Evolutionary conservation across 1,140 invertebrate genomes (phyloP).

Genomic region (Magallana angulata): DNA sequence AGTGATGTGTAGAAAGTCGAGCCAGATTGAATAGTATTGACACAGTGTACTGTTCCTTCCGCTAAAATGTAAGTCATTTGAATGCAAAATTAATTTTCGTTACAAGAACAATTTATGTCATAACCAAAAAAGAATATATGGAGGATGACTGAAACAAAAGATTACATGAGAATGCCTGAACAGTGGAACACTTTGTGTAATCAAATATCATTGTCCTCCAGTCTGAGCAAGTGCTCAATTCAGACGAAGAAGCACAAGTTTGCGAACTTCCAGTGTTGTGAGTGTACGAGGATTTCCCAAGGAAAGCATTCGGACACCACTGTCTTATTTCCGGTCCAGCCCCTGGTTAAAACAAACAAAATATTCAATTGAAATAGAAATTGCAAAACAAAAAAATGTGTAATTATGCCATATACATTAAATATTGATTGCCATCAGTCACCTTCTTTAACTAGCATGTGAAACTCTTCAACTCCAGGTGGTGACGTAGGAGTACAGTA

Average conservation of each 20-base stretch:
- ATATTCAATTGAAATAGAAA: not conserved
- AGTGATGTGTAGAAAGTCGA: slow-evolving; percentile 26
- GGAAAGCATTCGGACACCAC: slow-evolving; percentile 44
- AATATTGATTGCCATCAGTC: not conserved
- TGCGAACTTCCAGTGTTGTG: slow-evolving; percentile 36
- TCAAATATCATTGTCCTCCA: slow-evolving; percentile 52
- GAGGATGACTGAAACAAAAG: not conserved
- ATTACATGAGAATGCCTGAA: slow-evolving; percentile 55
- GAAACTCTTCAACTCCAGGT: slow-evolving; percentile 49
- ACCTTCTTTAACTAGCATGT: slow-evolving; percentile 55
- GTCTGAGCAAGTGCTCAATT: slow-evolving; percentile 45
- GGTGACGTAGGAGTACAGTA: slow-evolving; percentile 43
- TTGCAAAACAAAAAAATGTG: not conserved
- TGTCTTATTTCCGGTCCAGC: slow-evolving; percentile 39
- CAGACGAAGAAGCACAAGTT: slow-evolving; percentile 43
- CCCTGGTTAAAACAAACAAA: slow-evolving; percentile 31
- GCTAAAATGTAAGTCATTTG: slow-evolving; percentile 6
- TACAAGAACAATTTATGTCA: not conserved
- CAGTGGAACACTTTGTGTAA: slow-evolving; percentile 50
- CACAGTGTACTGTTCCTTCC: slow-evolving; percentile 43
- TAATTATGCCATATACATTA: not conserved
- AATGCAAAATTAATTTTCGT: not conserved
- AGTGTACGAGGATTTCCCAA: slow-evolving; percentile 45
- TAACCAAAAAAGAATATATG: not conserved
- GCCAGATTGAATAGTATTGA: slow-evolving; percentile 29